Conservation (phyloP, 1,140 invertebrate genomes). For the Pentalonia nigronervosa region DNA sequence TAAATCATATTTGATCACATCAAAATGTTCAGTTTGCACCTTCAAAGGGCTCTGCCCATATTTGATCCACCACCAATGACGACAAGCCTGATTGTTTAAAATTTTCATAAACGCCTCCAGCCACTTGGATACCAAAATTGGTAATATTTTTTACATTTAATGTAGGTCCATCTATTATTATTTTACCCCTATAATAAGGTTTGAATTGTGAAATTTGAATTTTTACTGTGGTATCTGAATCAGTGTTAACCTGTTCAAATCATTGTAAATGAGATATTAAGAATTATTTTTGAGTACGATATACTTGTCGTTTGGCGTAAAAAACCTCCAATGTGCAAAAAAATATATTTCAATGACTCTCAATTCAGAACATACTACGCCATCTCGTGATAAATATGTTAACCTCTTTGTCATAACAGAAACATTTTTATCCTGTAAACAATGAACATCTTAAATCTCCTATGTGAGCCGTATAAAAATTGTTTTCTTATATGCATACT, state of each 20-base stretch:
- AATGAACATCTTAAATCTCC: no score
- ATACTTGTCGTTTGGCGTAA: no score
- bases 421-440: no score
- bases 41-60: slow-evolving; percentile 59
- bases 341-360: no score
- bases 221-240: slow-evolving; percentile 66
- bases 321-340: no score
- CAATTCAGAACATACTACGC: no score
- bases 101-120: slow-evolving; percentile 73
- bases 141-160: slow-evolving; percentile 71
- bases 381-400: no score
- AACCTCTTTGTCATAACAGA: no score
- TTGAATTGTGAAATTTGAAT: slow-evolving; percentile 70
- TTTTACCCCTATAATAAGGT: slow-evolving; percentile 71
- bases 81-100: slow-evolving; percentile 73
- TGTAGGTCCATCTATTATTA: slow-evolving; percentile 66
- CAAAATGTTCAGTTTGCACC: background rate
- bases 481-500: no score
- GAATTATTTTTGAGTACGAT: no score
- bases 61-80: slow-evolving; percentile 71
- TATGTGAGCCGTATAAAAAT: no score
- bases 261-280: background rate
- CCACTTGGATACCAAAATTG: slow-evolving; percentile 73
- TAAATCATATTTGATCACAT: background rate
- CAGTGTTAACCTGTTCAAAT: slow-evolving; percentile 64